Evolutionary conservation across 2,888 invertebrate species (phyloP).

Genomic region (Drosophila percnosoma): DNA sequence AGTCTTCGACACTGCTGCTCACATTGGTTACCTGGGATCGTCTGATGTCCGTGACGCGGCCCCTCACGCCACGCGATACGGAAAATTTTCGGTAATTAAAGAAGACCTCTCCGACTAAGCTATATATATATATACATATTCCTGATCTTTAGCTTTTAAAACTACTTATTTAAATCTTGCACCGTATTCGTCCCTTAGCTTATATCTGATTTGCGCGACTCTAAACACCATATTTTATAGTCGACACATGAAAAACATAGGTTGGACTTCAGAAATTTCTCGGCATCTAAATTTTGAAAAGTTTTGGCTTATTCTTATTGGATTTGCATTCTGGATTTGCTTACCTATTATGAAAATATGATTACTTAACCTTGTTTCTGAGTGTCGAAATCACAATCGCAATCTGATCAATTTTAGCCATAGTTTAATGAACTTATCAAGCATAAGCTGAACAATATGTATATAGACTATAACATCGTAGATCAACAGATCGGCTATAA

Average conservation of each 20-base stretch:
- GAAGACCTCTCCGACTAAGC: not conserved
- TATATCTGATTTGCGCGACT: not conserved
- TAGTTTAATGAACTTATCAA: not conserved
- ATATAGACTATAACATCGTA: not conserved
- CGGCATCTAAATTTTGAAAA: not conserved
- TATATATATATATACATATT: not conserved
- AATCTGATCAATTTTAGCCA: not conserved
- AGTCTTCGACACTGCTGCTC: conserved; percentile 87
- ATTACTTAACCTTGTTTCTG: not conserved
- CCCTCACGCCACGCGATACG: conserved; percentile 84
- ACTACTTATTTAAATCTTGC: not conserved
- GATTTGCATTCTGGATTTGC: not conserved
- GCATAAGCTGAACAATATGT: not conserved
- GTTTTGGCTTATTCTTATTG: not conserved
- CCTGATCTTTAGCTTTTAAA: not conserved
- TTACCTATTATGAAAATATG: not conserved
- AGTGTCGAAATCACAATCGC: no score
- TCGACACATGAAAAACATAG: not conserved
- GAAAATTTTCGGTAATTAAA: conserved; percentile 75
- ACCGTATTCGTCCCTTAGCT: not conserved
- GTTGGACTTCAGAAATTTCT: not conserved
- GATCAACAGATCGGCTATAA: not conserved
- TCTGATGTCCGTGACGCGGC: conserved; percentile 87
- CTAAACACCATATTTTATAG: not conserved
- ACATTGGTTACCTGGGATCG: conserved; percentile 88